Conservation (phyloP, 2,888 invertebrate species). For the Halictus quadricinctus region DNA sequence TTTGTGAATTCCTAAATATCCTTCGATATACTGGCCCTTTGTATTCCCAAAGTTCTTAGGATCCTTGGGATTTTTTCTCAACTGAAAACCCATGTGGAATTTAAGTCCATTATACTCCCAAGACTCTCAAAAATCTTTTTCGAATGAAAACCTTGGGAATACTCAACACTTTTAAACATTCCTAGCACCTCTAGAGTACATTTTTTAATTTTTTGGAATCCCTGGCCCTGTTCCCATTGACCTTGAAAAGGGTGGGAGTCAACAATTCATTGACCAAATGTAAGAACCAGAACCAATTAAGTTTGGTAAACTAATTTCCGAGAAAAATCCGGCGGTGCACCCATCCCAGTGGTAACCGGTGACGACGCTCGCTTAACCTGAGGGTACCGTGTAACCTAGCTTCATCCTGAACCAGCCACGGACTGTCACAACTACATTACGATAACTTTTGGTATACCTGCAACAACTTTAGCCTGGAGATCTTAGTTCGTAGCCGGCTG, state of each 20-base stretch:
- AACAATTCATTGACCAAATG: not conserved
- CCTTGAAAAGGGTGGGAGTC: not conserved
- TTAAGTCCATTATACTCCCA: too few relatives aligned
- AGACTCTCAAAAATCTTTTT: too few relatives aligned
- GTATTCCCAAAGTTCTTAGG: too few relatives aligned
- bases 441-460: conserved; percentile 4
- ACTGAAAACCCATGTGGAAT: too few relatives aligned
- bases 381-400: not conserved
- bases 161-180: too few relatives aligned
- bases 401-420: not conserved
- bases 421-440: conserved; percentile 4
- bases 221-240: not conserved
- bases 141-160: too few relatives aligned
- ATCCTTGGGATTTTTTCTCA: too few relatives aligned
- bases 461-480: not conserved
- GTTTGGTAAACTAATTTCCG: not conserved
- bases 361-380: not conserved
- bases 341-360: not conserved
- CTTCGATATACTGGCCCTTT: too few relatives aligned
- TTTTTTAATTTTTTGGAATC: too few relatives aligned
- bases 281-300: not conserved
- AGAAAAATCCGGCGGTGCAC: not conserved
- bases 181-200: too few relatives aligned
- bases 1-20: too few relatives aligned
- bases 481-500: not conserved